Evolutionary conservation across 2,797 vertebrate species (phyloP).

Genomic region (Yasuhikotakia modesta): DNA sequence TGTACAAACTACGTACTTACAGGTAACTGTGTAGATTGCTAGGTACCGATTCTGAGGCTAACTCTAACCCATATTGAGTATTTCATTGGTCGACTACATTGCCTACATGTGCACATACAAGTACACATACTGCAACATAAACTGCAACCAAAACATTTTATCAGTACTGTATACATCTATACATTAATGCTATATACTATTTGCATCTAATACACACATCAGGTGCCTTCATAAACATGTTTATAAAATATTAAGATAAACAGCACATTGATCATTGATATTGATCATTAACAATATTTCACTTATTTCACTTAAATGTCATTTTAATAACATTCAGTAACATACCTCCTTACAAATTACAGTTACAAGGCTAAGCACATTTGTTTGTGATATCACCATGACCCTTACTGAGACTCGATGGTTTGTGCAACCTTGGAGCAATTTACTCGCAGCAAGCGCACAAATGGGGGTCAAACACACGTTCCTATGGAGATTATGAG

Average conservation of each 20-base stretch:
- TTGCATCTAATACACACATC: no score
- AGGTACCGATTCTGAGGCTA: no score
- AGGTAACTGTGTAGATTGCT: no score
- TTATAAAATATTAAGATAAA: no score
- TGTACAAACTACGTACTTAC: no score
- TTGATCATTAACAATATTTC: constrained; percentile 64
- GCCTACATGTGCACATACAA: no score
- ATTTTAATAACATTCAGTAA: constrained; percentile 50
- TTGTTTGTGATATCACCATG: background rate
- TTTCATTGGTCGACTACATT: no score
- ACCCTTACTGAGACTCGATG: background rate
- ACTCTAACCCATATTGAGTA: no score
- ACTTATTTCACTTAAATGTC: no score
- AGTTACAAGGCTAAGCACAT: background rate
- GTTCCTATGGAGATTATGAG: constrained; percentile 5
- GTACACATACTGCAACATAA: no score
- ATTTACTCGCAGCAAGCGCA: constrained; percentile 7
- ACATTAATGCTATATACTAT: constrained; percentile 66
- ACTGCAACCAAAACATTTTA: constrained; percentile 64
- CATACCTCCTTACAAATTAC: background rate
- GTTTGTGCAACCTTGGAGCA: background rate
- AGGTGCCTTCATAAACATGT: no score
- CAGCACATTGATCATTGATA: no score
- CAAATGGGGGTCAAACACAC: constrained; percentile 9
- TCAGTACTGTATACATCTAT: constrained; percentile 77